Conservation (phyloP, 1,140 invertebrate genomes). For the Laodelphax striatellus region DNA sequence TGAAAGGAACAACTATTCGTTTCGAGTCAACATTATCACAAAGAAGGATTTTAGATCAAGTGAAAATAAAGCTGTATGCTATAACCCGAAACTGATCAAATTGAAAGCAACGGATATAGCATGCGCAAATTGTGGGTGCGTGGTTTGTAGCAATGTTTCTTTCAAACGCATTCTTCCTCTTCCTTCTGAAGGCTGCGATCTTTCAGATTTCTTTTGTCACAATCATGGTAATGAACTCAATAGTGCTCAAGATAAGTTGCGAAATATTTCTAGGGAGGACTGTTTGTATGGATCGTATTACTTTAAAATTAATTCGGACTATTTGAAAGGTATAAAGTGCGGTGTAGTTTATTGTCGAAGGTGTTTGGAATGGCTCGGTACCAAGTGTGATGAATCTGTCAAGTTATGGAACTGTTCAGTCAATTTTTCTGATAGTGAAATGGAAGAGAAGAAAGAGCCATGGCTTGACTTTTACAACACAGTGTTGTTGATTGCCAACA, state of each 20-base stretch:
- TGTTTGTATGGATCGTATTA: constrained; percentile 6
- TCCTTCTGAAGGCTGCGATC: constrained; percentile 1
- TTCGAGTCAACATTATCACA: not conserved
- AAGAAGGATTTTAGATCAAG: not conserved
- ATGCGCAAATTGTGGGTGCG: constrained; percentile 4
- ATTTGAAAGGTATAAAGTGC: not conserved
- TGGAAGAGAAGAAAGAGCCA: not conserved
- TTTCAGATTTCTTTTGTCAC: constrained; percentile 13
- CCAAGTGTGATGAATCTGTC: not conserved
- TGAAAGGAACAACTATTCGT: not conserved
- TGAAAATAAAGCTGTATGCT: not conserved
- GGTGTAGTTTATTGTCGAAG: not conserved
- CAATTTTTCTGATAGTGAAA: not conserved
- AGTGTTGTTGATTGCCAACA: not conserved
- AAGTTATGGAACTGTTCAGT: constrained; percentile 10
- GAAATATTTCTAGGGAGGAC: not conserved
- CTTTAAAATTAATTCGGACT: constrained; percentile 6
- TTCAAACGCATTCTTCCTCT: constrained; percentile 10
- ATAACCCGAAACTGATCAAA: constrained; percentile 3
- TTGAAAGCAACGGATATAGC: not conserved
- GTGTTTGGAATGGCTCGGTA: constrained; percentile 5
- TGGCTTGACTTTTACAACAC: constrained; percentile 4
- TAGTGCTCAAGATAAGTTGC: not conserved
- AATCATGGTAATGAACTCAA: not conserved
- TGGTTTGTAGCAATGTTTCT: not conserved